Evolutionary conservation across 2,888 invertebrate species (phyloP), one percentile per base, ranked within the genome.

Genomic region (Tinea pellionella): DNA sequence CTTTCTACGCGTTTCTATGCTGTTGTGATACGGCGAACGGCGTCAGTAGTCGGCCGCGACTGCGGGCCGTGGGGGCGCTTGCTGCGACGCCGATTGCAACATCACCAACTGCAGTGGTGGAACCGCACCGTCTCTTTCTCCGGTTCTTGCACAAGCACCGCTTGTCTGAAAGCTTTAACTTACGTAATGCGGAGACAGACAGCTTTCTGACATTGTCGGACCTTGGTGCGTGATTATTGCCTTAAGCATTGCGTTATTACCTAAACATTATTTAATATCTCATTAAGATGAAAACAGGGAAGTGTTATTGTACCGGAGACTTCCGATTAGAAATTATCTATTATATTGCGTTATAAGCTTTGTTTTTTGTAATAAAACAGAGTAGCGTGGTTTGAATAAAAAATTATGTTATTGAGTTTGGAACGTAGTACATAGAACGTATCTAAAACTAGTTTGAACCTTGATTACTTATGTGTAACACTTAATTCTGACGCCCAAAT

Each of bases 71-170:
- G 55, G 16, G 57, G 32, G 32, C 32, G 57, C 57, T 32, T 12
- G 32, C 32, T 30, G 30, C 30, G 57, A 7, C 57, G 57, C 3
- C 57, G 32, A 32, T 57, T 57, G 57, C 57, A 32, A 57, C 57
- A 57, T 19, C 32, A 32, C 13, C 53, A 19, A 32, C 24, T 32
- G 57, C 32, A 16, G 57, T 32, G 57, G 57, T 32, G 32, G 57
- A 32, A 32, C 30, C 7, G 13, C 57, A 57, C 57, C 30, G 57
- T 57, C 32, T 57, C 57, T 57, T 57, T 57, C 57, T 57, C 57
- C 32, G 32, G 32, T 57, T 53, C 53, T 53, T 57, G 57, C 57
- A 57, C 57, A 57, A 57, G 57, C 55, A 12, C 47, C 53, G 24
- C 19, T 53, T 24, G 57, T 16, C 57, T 32, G 57, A 57, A 57